A percentile compares a stretch with the other conserved stretches of the same genome.
Conservation (phyloP, 2,888 invertebrate species). For the Hyalella azteca region DNA sequence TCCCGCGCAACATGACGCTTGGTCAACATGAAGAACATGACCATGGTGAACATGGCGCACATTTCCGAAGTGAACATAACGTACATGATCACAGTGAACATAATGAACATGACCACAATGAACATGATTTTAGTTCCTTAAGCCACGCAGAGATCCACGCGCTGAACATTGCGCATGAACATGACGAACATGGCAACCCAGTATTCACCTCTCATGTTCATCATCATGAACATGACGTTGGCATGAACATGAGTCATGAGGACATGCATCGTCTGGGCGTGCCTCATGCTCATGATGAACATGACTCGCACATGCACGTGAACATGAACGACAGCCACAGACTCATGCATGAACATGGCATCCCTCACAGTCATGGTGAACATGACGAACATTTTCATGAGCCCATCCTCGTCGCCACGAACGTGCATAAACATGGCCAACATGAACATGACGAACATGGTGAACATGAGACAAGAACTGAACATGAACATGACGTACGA, state of each 20-base stretch:
- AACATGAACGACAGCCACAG: slow-evolving; percentile 25
- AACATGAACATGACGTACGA: neutral
- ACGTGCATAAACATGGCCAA: neutral
- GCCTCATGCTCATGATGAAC: neutral
- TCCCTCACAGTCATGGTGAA: slow-evolving; percentile 40
- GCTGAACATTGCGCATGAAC: slow-evolving; percentile 7
- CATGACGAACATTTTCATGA: slow-evolving; percentile 38
- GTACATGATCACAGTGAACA: neutral
- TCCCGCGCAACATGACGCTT: too few relatives aligned
- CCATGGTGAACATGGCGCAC: slow-evolving; percentile 15
- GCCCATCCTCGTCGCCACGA: neutral
- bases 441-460: neutral
- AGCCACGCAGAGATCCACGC: slow-evolving; percentile 8
- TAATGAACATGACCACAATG: neutral
- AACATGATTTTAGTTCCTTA: neutral
- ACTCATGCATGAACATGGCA: slow-evolving; percentile 39
- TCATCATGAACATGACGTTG: neutral
- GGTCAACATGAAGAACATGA: slow-evolving; percentile 25
- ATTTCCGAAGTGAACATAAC: neutral
- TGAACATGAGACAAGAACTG: neutral
- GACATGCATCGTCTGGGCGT: neutral
- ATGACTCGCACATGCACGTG: slow-evolving; percentile 26
- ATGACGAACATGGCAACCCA: slow-evolving; percentile 39
- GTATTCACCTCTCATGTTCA: neutral
- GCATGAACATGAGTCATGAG: neutral